Conservation (phyloP, 2,888 invertebrate species). For the Dioctria rufipes region DNA sequence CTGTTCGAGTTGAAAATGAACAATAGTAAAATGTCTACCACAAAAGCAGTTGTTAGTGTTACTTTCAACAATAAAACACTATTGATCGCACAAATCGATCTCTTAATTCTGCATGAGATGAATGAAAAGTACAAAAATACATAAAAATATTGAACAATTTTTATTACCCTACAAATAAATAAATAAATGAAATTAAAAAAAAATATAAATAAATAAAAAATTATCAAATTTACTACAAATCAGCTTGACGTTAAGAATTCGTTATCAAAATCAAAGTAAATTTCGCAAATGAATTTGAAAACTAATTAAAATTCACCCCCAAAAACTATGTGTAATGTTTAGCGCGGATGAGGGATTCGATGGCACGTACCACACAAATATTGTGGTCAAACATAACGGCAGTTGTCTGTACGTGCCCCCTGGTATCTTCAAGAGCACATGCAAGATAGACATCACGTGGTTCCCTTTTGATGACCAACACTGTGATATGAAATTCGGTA, state of each 20-base stretch:
- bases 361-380: slow-evolving; percentile 99
- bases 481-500: slow-evolving; percentile 99
- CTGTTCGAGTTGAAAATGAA: too few relatives aligned
- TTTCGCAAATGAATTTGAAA: slow-evolving; percentile 56
- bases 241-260: slow-evolving; percentile 23
- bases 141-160: too few relatives aligned
- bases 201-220: slow-evolving; percentile 37
- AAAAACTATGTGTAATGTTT: slow-evolving; percentile 67
- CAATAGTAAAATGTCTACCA: too few relatives aligned
- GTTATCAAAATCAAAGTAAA: slow-evolving; percentile 9
- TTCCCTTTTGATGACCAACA: slow-evolving; percentile 99
- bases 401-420: slow-evolving; percentile 99
- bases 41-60: too few relatives aligned
- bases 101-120: too few relatives aligned
- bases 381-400: slow-evolving; percentile 98
- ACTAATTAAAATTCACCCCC: slow-evolving; percentile 62
- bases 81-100: too few relatives aligned
- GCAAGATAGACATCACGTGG: slow-evolving; percentile 99
- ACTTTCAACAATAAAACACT: too few relatives aligned
- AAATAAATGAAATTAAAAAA: slow-evolving; percentile 13
- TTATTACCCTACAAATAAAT: not conserved
- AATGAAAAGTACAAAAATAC: too few relatives aligned
- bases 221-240: slow-evolving; percentile 9
- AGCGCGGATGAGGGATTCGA: slow-evolving; percentile 99
- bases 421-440: slow-evolving; percentile 99